Percentiles rank a stretch among this genome's conserved stretches.
Conservation (phyloP, 2,888 invertebrate genomes). For the Leptogaster cylindrica region DNA sequence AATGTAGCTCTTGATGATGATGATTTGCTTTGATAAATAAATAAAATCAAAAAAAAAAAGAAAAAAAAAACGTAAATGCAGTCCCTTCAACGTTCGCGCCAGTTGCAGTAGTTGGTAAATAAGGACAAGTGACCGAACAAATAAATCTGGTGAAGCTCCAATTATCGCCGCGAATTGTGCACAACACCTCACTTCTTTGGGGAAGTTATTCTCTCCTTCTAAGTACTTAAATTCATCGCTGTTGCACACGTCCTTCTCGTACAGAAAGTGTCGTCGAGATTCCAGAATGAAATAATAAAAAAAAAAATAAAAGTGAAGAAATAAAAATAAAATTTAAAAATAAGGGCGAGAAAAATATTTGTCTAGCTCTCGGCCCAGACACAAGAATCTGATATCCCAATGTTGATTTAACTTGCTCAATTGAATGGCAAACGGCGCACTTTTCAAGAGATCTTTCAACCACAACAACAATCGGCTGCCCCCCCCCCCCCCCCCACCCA, state of each 20-base stretch:
- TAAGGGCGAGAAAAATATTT: conserved; percentile 37
- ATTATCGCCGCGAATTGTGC: conserved; percentile 28
- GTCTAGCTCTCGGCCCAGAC: conserved; percentile 22
- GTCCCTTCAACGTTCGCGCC: not conserved
- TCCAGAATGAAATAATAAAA: too few relatives aligned
- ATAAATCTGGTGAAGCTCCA: conserved; percentile 24
- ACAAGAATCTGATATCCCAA: conserved; percentile 22
- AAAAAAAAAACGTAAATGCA: not conserved
- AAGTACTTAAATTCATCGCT: too few relatives aligned
- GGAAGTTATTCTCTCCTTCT: too few relatives aligned
- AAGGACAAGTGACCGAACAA: conserved; percentile 21
- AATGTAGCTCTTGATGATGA: not conserved
- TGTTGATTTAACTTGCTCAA: conserved; percentile 28
- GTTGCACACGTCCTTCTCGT: too few relatives aligned
- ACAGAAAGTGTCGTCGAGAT: too few relatives aligned
- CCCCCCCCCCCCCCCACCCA: too few relatives aligned
- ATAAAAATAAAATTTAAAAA: conserved; percentile 3
- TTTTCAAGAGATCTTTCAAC: not conserved
- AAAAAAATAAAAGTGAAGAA: too few relatives aligned
- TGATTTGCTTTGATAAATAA: conserved; percentile 28
- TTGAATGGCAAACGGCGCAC: conserved; percentile 26
- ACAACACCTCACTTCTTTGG: too few relatives aligned
- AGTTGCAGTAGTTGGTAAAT: not conserved
- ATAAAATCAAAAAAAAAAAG: too few relatives aligned
- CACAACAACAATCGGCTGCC: too few relatives aligned